Evolutionary conservation across 2,797 vertebrate species (phyloP).

Genomic region (Leuciscus waleckii): DNA sequence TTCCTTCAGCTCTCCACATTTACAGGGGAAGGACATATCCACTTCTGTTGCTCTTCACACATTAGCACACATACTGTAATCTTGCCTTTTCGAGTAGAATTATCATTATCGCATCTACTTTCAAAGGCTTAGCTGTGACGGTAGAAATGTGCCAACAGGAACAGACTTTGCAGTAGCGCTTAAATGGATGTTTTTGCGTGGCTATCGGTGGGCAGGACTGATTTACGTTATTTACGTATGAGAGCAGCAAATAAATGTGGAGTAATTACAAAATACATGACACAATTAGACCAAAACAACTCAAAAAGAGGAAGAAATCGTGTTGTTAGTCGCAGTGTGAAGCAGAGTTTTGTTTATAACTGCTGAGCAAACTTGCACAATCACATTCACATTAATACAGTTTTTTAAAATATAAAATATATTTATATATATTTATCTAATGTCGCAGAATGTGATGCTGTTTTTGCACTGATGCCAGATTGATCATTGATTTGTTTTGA

Average conservation of each 20-base stretch:
- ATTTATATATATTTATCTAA: no score
- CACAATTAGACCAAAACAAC: no score
- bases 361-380: no score
- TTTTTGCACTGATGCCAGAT: no score
- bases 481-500: no score
- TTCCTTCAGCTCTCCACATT: background rate
- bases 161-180: background rate
- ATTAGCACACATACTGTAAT: background rate
- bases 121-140: conserved; percentile 38
- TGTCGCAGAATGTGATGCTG: no score
- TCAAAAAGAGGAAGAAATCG: no score
- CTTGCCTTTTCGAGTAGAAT: conserved; percentile 45
- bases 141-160: background rate
- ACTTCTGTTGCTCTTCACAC: conserved; percentile 9
- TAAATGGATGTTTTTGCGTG: background rate
- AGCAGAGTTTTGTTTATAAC: no score
- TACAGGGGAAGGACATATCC: background rate
- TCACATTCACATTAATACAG: no score
- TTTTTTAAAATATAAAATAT: no score
- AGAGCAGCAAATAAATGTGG: background rate
- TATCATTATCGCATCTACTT: conserved; percentile 46
- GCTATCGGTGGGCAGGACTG: background rate
- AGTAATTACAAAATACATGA: no score
- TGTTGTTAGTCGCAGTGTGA: background rate
- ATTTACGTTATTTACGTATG: background rate